Conservation (phyloP, 2,888 invertebrate genomes). For the Lysandra coridon region DNA sequence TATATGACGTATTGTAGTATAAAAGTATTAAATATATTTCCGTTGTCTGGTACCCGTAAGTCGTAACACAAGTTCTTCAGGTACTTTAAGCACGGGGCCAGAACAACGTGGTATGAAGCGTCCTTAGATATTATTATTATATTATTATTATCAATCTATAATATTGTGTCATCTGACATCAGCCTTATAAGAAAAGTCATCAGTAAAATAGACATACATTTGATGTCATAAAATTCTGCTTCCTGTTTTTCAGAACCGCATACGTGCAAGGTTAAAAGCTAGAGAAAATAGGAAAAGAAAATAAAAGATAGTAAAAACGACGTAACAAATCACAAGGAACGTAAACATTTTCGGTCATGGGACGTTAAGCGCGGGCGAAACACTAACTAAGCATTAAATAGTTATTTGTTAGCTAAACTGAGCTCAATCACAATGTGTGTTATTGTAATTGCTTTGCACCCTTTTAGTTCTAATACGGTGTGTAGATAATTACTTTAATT, state of each 20-base stretch:
- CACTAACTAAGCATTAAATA: conserved; percentile 28
- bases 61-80: no score
- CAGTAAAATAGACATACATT: not conserved
- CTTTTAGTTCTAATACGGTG: no score
- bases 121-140: no score
- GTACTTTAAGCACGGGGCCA: no score
- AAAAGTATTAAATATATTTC: no score
- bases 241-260: not conserved
- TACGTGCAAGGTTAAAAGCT: not conserved
- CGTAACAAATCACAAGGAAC: conserved; percentile 33
- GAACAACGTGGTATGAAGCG: no score
- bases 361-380: conserved; percentile 31
- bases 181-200: not conserved
- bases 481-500: no score
- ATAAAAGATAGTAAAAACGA: conserved; percentile 28
- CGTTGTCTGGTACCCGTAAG: no score
- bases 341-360: conserved; percentile 33
- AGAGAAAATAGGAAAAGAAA: conserved; percentile 18
- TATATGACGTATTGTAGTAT: no score
- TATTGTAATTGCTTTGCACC: not conserved
- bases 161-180: no score
- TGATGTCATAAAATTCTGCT: not conserved
- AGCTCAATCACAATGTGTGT: conserved; percentile 4
- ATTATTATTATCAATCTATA: no score
- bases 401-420: conserved; percentile 9